Base-by-base conservation (phyloP, 2,113 vertebrate genomes). In the Centropristis striata region DNA sequence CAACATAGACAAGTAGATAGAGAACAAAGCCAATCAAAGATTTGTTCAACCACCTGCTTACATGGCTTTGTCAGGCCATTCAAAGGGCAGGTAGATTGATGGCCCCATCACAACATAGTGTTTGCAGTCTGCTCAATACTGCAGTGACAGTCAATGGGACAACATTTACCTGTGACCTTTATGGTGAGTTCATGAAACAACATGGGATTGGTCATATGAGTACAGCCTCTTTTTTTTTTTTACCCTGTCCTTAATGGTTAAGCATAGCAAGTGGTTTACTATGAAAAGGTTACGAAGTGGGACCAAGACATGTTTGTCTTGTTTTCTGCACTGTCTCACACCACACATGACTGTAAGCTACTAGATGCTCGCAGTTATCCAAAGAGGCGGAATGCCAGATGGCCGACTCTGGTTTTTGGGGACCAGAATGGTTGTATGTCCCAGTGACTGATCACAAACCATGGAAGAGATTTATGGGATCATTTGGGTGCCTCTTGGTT, bases 81-180 rank as follows among this genome's bases (percentile, higher is more conserved):
- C 13, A 28, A 58, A 18, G 32, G 3, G 39, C 16, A 32, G 28
- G 49, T 64, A 13, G 15, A 64, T 47, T 80, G 58, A 59, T 59
- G 50, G 23, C 28, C 42, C 46, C 18, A 32, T 80, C 65, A 55
- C 53, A 61, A 23, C 23, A 66, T 47, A 18, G 20, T 36, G 57
- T 67, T 64, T 69, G 46, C 37, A 53, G 18, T 46, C 25, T 60
- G 44, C 37, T 53, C 47, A n/a, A 36, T 23, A 37, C 12, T 25
- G 15, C 46, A 53, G 16, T 47, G 16, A 23, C 51, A 53, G 71
- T 41, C 21, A n/a, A n/a, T n/a, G n/a, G n/a, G n/a, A n/a, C n/a
- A 71, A 23, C 37, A 46, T 15, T 49, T 16, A 60, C 54, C 53
- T 51, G 13, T 46, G 68, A 41, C 37, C 67, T 82, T 36, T 44